Percentiles rank a stretch among this genome's conserved stretches.
phyloP scores from a whole-genome alignment of 2,888 invertebrate genomes.

The Epinotia ramella region DNA sequence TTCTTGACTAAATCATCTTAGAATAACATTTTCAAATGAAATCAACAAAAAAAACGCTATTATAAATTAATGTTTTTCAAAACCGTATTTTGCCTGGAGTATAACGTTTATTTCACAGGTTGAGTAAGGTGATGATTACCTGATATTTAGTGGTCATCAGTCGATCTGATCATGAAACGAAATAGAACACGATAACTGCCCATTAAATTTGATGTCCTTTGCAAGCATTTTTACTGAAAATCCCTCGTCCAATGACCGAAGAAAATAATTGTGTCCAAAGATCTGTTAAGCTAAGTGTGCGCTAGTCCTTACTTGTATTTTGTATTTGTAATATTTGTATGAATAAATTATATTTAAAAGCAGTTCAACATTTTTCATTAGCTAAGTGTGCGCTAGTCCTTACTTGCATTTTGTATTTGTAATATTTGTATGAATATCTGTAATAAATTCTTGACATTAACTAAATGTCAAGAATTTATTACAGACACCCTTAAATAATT shows the following conservation, averaged over 20 bases:
- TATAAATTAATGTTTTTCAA: too few relatives aligned
- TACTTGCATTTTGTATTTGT: too few relatives aligned
- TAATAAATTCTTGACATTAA: too few relatives aligned
- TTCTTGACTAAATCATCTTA: too few relatives aligned
- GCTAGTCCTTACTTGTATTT: constrained; percentile 53
- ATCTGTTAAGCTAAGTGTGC: constrained; percentile 53
- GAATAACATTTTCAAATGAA: too few relatives aligned
- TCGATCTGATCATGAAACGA: background rate
- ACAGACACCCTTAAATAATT: too few relatives aligned
- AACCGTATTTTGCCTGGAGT: too few relatives aligned
- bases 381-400: too few relatives aligned
- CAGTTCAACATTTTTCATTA: too few relatives aligned
- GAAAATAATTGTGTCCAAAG: constrained; percentile 50
- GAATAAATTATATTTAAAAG: constrained; percentile 37
- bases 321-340: constrained; percentile 41
- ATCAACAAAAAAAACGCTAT: too few relatives aligned
- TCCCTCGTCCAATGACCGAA: background rate
- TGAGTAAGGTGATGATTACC: background rate
- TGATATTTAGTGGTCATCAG: background rate
- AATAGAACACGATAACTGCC: background rate
- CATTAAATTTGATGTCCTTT: background rate
- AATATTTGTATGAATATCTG: too few relatives aligned
- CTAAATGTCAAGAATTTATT: too few relatives aligned
- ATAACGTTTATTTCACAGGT: background rate
- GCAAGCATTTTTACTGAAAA: background rate